Base-by-base conservation (phyloP, 2,797 vertebrate species). In the Neopelma chrysocephalum region DNA sequence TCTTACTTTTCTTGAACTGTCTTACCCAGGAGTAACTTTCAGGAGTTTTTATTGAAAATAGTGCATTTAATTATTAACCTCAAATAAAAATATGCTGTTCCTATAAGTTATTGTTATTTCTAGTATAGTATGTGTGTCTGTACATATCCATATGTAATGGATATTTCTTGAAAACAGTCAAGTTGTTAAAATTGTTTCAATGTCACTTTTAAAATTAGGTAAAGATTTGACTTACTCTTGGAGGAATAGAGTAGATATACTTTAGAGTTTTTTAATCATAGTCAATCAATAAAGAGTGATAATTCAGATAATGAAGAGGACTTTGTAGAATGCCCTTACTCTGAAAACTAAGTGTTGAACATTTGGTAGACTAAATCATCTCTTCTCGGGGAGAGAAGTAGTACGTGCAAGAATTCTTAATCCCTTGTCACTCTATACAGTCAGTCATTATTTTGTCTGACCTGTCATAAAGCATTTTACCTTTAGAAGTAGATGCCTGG, bases 381-480 rank as follows among this genome's bases (percentile, higher is more conserved):
- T 42, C 61, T 72, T 90, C 60, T 82, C 15, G 42, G 60, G n/a
- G 62, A 83, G 64, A 71, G 64, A 6, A 78, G 62, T 45, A 60
- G n/a, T 91, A 73, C 3, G 3, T 77, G 88, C 73, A 69, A 90
- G 82, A 96, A 81, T 87, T 89, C 80, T 61, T 89, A 64, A 94
- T 94, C 80, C 78, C 65, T 85, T 25, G 3, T 90, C 87, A 69
- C 54, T 70, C 70, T 57, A 2, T 51, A 26, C 26, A 71, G 26
- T 56, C 15, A 6, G 68, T 90, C 61, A 40, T 92, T 93, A 82
- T 93, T 96, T 64, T 71, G 75, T 94, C 65, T 91, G 48, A 76
- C 65, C 81, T 96, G 68, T 93, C 84, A 94, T 64, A 83, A 95
- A 83, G 76, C 65, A 40, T 66, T 90, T 96, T 72, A 69, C 78